These are phyloP conservation scores for Acanthopagrus latus DNA, from an alignment of 2,797 vertebrate species.

Conservation along the genomic window DNA sequence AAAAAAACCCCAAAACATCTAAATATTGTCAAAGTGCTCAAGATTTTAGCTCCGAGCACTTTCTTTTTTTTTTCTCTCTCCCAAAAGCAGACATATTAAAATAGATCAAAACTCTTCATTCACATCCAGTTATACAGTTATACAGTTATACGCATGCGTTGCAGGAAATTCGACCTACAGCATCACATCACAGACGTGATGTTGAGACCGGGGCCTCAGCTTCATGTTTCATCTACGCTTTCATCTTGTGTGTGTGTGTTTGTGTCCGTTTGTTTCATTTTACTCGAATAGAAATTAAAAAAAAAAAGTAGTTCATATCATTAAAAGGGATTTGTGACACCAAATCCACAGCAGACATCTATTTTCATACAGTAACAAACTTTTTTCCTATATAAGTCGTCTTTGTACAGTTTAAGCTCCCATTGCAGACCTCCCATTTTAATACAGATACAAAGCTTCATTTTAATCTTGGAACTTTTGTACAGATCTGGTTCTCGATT, in stretches of 20 bases:
- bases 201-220: slow-evolving; percentile 35
- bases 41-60: slow-evolving; percentile 9
- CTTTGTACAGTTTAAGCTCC: slow-evolving; percentile 63
- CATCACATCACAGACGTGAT: slow-evolving; percentile 27
- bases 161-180: slow-evolving; percentile 43
- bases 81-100: slow-evolving; percentile 31
- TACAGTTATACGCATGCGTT: background rate
- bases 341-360: slow-evolving; percentile 72
- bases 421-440: slow-evolving; percentile 50
- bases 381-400: slow-evolving; percentile 59
- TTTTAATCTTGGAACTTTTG: slow-evolving; percentile 57
- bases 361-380: slow-evolving; percentile 72
- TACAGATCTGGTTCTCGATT: slow-evolving; percentile 59
- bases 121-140: slow-evolving; percentile 11
- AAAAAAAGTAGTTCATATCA: slow-evolving; percentile 62
- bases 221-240: slow-evolving; percentile 37
- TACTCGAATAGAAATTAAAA: slow-evolving; percentile 41
- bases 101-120: slow-evolving; percentile 33
- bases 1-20: slow-evolving; percentile 10
- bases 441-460: slow-evolving; percentile 51
- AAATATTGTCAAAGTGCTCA: slow-evolving; percentile 12
- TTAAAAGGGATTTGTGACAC: slow-evolving; percentile 71
- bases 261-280: slow-evolving; percentile 24
- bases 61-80: slow-evolving; percentile 27
- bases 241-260: slow-evolving; percentile 2